These are phyloP conservation scores for Neoniphon sammara DNA, from an alignment of 2,797 vertebrate species.

Conservation along the genomic window DNA sequence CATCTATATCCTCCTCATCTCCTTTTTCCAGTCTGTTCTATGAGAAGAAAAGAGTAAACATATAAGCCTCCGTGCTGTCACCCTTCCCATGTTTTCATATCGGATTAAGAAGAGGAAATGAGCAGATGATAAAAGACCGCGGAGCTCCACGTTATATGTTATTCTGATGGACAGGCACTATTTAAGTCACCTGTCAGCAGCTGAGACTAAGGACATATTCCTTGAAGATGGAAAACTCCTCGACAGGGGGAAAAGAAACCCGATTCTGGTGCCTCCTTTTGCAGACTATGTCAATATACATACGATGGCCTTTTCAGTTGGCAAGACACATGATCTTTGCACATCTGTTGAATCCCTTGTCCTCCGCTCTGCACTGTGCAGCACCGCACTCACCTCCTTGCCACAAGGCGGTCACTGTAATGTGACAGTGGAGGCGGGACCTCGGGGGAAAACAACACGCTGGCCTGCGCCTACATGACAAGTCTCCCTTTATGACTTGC, in stretches of 20 bases:
- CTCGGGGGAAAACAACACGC: slow-evolving; percentile 24
- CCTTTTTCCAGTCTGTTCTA: neutral
- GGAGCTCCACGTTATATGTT: slow-evolving; percentile 44
- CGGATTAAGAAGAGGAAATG: slow-evolving; percentile 52
- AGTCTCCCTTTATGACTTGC: slow-evolving; percentile 13
- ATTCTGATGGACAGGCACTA: slow-evolving; percentile 70
- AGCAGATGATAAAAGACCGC: slow-evolving; percentile 50
- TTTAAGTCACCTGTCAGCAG: slow-evolving; percentile 78
- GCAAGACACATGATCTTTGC: slow-evolving; percentile 78
- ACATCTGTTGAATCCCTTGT: slow-evolving; percentile 84
- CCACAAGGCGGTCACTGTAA: slow-evolving; percentile 28
- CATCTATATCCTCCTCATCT: neutral
- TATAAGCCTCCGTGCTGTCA: slow-evolving; percentile 24
- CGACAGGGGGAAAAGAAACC: slow-evolving; percentile 65
- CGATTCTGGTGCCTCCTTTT: slow-evolving; percentile 63
- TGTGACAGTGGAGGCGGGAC: slow-evolving; percentile 41
- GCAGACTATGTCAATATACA: slow-evolving; percentile 79
- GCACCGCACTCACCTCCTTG: slow-evolving; percentile 34
- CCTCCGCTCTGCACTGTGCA: slow-evolving; percentile 36
- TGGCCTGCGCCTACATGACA: slow-evolving; percentile 17
- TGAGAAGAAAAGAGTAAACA: slow-evolving; percentile 38
- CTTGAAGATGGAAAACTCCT: slow-evolving; percentile 73
- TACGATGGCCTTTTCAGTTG: slow-evolving; percentile 75
- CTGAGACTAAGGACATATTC: slow-evolving; percentile 67
- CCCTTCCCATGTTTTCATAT: slow-evolving; percentile 46